Evolutionary conservation across 1,140 invertebrate genomes (phyloP).

Genomic region (Trichomalopsis sarcophagae): DNA sequence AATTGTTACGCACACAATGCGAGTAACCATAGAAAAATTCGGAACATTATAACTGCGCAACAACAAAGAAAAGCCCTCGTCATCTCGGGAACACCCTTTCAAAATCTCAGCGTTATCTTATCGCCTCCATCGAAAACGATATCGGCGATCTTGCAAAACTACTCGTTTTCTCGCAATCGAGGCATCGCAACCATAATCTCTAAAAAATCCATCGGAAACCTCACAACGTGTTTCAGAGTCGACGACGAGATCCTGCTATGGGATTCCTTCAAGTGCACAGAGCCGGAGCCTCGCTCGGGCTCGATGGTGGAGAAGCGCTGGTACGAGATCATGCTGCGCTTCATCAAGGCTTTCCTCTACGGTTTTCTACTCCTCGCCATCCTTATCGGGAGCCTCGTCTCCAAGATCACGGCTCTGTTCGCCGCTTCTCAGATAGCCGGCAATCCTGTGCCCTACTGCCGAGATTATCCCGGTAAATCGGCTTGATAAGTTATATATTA

Average conservation of each 20-base stretch:
- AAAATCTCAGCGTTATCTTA: too few relatives aligned
- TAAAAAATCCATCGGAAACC: too few relatives aligned
- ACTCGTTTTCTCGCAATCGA: too few relatives aligned
- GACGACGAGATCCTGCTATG: slow-evolving; percentile 87
- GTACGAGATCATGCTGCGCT: slow-evolving; percentile 85
- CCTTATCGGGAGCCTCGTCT: slow-evolving; percentile 83
- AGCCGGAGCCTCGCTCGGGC: slow-evolving; percentile 86
- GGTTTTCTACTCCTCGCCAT: slow-evolving; percentile 86
- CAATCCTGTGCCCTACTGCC: slow-evolving; percentile 5
- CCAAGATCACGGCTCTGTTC: slow-evolving; percentile 88
- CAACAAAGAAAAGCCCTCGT: too few relatives aligned
- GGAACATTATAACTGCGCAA: too few relatives aligned
- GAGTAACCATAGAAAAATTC: too few relatives aligned
- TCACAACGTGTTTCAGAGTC: slow-evolving; percentile 49
- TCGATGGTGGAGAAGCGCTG: slow-evolving; percentile 89
- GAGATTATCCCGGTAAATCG: slow-evolving; percentile 20
- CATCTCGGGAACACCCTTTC: too few relatives aligned
- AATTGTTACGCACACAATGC: too few relatives aligned
- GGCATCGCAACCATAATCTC: too few relatives aligned
- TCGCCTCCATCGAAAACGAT: too few relatives aligned
- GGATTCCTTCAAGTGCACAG: slow-evolving; percentile 92
- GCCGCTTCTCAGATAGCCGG: slow-evolving; percentile 81
- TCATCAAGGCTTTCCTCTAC: slow-evolving; percentile 88
- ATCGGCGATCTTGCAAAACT: too few relatives aligned
- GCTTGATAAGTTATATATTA: too few relatives aligned